phyloP scores from a whole-genome alignment of 2,888 invertebrate species.

The Nemotelus pantherinus region DNA sequence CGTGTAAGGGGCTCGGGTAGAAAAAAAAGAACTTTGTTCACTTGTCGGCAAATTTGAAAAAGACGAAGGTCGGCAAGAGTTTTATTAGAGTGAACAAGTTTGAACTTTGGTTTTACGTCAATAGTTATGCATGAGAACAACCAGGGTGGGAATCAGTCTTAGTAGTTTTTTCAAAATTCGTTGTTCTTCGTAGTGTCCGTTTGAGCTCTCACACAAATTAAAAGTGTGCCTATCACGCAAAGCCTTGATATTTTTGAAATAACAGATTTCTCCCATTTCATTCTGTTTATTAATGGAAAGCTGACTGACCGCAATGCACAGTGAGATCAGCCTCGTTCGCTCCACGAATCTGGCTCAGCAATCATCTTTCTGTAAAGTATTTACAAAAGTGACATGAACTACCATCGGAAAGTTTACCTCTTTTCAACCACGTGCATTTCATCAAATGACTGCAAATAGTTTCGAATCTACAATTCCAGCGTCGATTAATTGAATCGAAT shows the following conservation, averaged over 20 bases:
- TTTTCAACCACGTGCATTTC: not conserved
- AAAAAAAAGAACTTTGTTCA: not conserved
- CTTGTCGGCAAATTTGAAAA: constrained; percentile 14
- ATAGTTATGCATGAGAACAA: not conserved
- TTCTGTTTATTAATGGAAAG: too few species aligned
- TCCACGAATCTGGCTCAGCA: too few species aligned
- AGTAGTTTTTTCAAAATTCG: too few species aligned
- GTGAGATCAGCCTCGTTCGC: too few species aligned
- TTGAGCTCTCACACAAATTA: too few species aligned
- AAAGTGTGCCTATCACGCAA: too few species aligned
- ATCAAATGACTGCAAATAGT: not conserved
- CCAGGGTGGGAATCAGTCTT: too few species aligned
- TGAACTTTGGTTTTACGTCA: constrained; percentile 17
- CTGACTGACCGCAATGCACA: too few species aligned
- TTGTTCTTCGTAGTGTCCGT: too few species aligned
- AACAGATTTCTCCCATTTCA: too few species aligned
- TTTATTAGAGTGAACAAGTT: not conserved
- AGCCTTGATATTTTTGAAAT: too few species aligned
- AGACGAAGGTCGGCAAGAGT: not conserved
- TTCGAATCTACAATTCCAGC: not conserved
- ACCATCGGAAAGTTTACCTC: not conserved
- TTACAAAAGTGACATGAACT: not conserved
- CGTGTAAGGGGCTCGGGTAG: not conserved
- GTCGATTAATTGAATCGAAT: not conserved
- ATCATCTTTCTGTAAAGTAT: too few species aligned